Evolutionary conservation across 2,113 vertebrate genomes (phyloP).

Genomic region (Campylomormyrus numenius): DNA sequence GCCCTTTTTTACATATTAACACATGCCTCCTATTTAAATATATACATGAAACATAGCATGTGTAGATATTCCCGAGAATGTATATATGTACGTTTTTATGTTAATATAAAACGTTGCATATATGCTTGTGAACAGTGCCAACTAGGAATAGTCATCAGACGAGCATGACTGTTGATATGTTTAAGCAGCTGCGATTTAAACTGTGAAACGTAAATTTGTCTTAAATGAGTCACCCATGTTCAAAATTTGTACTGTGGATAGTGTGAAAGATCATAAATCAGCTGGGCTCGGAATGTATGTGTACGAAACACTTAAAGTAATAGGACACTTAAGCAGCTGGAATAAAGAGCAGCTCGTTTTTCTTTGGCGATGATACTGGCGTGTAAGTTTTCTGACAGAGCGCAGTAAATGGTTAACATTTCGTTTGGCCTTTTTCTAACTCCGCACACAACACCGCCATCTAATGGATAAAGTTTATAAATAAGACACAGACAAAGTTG

Average conservation of each 20-base stretch:
- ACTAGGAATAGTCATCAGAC: neutral
- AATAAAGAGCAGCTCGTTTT: neutral
- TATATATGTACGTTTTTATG: neutral
- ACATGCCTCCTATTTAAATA: neutral
- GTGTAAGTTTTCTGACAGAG: neutral
- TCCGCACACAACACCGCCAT: conserved; percentile 12
- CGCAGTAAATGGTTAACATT: neutral
- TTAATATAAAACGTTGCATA: neutral
- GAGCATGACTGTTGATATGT: neutral
- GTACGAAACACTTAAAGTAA: neutral
- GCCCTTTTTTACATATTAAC: neutral
- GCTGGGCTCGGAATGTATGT: neutral
- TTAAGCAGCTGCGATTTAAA: neutral
- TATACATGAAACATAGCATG: neutral
- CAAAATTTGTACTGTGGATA: neutral
- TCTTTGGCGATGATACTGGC: neutral
- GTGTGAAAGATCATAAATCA: neutral
- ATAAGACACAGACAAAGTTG: neutral
- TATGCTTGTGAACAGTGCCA: neutral
- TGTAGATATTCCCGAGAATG: neutral
- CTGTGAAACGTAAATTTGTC: neutral
- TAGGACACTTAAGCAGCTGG: neutral
- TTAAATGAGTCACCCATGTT: neutral
- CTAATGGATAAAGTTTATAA: neutral
- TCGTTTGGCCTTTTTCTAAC: neutral